Base-by-base conservation (phyloP, 2,113 vertebrate species). In the Hippopotamus amphibius region DNA sequence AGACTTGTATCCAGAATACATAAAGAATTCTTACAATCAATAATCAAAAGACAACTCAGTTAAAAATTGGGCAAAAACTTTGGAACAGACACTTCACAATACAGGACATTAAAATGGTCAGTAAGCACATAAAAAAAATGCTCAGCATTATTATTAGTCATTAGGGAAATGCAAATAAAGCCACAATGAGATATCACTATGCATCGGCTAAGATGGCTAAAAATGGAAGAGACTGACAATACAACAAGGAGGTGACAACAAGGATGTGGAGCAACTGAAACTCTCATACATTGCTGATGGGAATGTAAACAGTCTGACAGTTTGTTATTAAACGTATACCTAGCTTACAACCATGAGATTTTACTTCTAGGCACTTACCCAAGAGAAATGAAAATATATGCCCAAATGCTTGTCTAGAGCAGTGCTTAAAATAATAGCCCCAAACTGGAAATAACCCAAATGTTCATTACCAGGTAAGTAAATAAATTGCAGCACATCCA, bases 251-350 rank as follows among this genome's bases (percentile, higher is more conserved):
- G 37, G 28, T 76, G 48, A 41, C 48, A 46, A 37, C n/a, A 69
- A 63, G 43, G 28, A 83, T 21, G 2, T 6, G 2, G 59, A 48
- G 14, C 53, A 61, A 69, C n/a, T 57, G 3, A 61, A 82, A 69
- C 33, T 55, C 71, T 93, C 61, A 57, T 13, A 48, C 10, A 21
- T 17, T 14, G 24, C 76, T 57, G 81, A n/a, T 43, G 26, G 81
- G 53, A 84, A 77, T 21, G 19, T n/a, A 24, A 90, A 61, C 48
- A 77, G 61, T 53, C 53, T 26, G n/a, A 26, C 5, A n/a, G 3
- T 21, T 84, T 89, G 66, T 85, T 89, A 80, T 72, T 92, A 84
- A 96, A 30, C 19, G 90, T 55, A 65, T 26, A 48, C n/a, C 71
- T 96, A 55, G 24, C 74, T 77, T 30, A 57, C 41, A 97, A 74